phyloP scores from a whole-genome alignment of 2,113 vertebrate species.

The Salvator merianae region DNA sequence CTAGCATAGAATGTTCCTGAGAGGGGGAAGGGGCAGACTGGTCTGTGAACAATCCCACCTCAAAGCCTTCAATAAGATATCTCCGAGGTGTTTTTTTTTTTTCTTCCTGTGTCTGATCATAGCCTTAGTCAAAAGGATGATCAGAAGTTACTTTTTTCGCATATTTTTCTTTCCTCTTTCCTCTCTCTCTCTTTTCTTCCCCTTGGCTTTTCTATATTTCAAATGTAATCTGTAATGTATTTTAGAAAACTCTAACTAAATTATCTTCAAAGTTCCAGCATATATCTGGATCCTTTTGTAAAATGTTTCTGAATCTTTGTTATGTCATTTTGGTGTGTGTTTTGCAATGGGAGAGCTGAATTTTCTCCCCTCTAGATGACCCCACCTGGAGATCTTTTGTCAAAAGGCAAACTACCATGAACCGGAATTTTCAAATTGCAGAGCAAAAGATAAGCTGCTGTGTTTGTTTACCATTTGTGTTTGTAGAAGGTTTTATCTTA shows the following conservation, averaged over 20 bases:
- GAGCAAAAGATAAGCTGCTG: not conserved
- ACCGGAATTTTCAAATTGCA: not conserved
- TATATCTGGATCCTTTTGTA: not conserved
- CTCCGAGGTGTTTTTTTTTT: too few relatives aligned
- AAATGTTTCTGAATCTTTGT: not conserved
- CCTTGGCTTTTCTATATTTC: too few relatives aligned
- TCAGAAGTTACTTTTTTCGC: not conserved
- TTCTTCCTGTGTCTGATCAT: too few relatives aligned
- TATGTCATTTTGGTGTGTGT: not conserved
- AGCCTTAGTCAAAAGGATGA: too few relatives aligned
- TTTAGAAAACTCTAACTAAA: not conserved
- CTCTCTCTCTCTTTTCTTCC: not conserved
- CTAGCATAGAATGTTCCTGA: too few relatives aligned
- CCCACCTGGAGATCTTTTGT: not conserved
- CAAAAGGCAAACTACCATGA: not conserved
- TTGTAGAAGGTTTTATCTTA: slow-evolving; percentile 1
- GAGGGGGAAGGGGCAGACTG: too few relatives aligned
- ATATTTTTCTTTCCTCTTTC: not conserved
- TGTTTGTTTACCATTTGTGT: not conserved
- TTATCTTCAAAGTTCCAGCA: not conserved
- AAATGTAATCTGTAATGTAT: too few relatives aligned
- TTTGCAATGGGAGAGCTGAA: not conserved
- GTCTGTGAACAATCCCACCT: too few relatives aligned
- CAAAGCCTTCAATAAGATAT: too few relatives aligned
- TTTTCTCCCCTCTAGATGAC: not conserved